Percentiles rank a stretch among this genome's conserved stretches.
phyloP scores from a whole-genome alignment of 2,797 vertebrate species.

The Enteromius argenteus region DNA sequence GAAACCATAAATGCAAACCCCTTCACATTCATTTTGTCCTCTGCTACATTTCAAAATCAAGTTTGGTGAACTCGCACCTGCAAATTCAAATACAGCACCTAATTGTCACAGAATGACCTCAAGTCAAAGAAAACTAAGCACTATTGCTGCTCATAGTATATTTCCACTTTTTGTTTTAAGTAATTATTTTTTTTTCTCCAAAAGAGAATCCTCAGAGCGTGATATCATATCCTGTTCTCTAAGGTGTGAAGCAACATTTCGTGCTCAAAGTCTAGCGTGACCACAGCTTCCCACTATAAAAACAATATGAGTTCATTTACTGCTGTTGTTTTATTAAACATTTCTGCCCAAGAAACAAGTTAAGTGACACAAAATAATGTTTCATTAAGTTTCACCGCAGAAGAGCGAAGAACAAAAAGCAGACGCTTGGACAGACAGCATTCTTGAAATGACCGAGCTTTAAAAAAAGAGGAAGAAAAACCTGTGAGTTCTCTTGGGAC shows the following conservation, averaged over 20 bases:
- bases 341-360: conserved; percentile 38
- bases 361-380: conserved; percentile 16
- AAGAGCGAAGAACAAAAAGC: conserved; percentile 19
- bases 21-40: background rate
- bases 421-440: conserved; percentile 21
- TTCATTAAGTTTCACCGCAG: conserved; percentile 9
- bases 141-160: background rate
- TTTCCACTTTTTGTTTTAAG: background rate
- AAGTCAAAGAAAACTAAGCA: background rate
- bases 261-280: background rate
- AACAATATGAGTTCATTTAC: conserved; percentile 25
- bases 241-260: background rate
- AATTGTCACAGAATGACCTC: background rate
- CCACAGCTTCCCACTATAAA: background rate
- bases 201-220: background rate
- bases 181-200: background rate
- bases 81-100: background rate
- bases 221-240: background rate
- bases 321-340: conserved; percentile 39
- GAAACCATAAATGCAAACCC: no score
- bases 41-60: background rate
- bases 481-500: background rate
- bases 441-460: background rate
- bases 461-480: background rate
- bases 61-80: background rate